Evolutionary conservation across 2,113 vertebrate species (phyloP), one percentile per base, ranked within the genome.

Genomic region (Gambusia affinis): DNA sequence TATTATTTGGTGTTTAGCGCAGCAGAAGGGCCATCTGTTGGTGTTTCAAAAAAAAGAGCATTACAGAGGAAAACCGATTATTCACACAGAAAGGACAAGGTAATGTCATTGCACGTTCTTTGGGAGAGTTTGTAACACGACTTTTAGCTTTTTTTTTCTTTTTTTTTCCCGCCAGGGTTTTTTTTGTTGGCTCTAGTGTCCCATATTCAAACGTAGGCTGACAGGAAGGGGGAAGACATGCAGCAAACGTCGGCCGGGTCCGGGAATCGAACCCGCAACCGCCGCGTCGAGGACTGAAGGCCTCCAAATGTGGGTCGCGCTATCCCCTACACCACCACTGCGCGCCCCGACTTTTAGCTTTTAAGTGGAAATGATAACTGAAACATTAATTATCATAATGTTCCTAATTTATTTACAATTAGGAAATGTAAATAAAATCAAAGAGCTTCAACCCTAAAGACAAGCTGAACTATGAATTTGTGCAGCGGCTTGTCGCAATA

Each of bases 21-120:
- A 70, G 60, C 80, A 83, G 75, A 84, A 81, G 76, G 83, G 72
- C 88, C 88, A 91, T 90, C 91, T 91, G 89, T 81, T 84, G 44
- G 33, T 63, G 65, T 84, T 85, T 83, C 77, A 60, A 8, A 67
- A 64, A 76, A 81, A 85, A 76, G n/a, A 81, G 62, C 72, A 72
- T 8, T 42, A 60, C 37, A 64, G 39, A 72, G 66, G 27, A 70
- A 19, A 64, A 33, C 28, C 29, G 60, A 87, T 82, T 72, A 75
- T 75, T 81, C 73, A 74, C 11, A 47, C 44, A 37, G 68, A 82
- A 74, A 75, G 31, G 44, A n/a, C 31, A 8, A n/a, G 44, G 57
- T 42, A 11, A 33, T 35, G 51, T 33, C 57, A 62, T 69, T 1
- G 0, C 19, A 60, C 31, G 75, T 42, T 54, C 42, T 15, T 3